These are phyloP conservation scores for Stratiomys singularior DNA, from an alignment of 2,888 invertebrate species.

Conservation along the genomic window DNA sequence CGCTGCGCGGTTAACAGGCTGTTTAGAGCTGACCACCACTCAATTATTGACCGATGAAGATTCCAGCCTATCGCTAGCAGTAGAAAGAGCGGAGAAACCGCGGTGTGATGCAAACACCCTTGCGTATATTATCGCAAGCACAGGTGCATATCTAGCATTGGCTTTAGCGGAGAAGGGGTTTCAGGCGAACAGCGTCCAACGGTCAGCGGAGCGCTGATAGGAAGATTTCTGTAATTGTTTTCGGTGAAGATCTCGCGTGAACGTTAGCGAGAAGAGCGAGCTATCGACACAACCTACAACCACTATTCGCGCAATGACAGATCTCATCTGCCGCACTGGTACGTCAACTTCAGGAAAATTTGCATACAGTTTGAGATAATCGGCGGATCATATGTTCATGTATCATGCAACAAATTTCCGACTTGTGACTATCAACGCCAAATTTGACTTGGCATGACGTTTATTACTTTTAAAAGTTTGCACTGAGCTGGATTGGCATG, in stretches of 20 bases:
- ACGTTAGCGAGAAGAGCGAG: too few species aligned
- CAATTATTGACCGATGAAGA: neutral
- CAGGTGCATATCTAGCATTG: neutral
- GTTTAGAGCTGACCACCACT: neutral
- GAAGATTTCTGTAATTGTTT: too few species aligned
- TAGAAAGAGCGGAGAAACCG: neutral
- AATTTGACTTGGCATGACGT: too few species aligned
- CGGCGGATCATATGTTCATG: too few species aligned
- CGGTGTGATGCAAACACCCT: neutral
- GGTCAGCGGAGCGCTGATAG: too few species aligned
- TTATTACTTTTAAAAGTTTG: too few species aligned
- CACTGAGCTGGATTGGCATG: too few species aligned
- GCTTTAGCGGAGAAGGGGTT: neutral
- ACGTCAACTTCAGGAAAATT: neutral
- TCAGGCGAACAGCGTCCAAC: neutral
- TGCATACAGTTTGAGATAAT: too few species aligned
- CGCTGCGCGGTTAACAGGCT: neutral
- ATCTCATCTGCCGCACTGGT: neutral
- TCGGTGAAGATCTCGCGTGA: too few species aligned
- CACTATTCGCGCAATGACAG: neutral
- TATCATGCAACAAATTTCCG: too few species aligned
- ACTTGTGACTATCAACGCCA: too few species aligned
- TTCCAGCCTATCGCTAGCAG: neutral
- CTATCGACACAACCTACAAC: too few species aligned
- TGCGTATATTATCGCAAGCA: neutral